Base-by-base conservation (phyloP, 2,797 vertebrate genomes). In the Cuculus canorus region DNA sequence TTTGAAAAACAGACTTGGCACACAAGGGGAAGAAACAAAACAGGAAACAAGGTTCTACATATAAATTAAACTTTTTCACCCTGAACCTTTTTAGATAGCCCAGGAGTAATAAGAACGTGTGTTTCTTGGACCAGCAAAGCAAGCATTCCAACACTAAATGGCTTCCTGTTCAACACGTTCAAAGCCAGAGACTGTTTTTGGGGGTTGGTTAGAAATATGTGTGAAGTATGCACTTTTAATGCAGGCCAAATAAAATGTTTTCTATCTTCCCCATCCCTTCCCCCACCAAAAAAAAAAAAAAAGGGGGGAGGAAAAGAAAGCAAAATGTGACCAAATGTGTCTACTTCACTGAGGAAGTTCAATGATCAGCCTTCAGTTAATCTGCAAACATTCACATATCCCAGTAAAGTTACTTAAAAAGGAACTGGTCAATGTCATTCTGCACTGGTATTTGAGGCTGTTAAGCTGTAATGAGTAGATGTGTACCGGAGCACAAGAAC, bases 201-300 rank as follows among this genome's bases (percentile, higher is more conserved):
- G 97, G 97, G 98, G 98, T 98, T 98, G 98, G 98, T 99, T 98
- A 98, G 98, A 98, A 98, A 97, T 98, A 98, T 98, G 98, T 98
- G 98, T 98, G 97, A 98, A 98, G 96, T 97, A 97, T 98, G 97
- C 95, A 95, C 97, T 99, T 98, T 99, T 97, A 99, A 98, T 98
- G 91, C 70, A 87, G 97, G 98, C 99, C 99, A 99, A 99, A 96
- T 97, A 97, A 99, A 99, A 99, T 98, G 98, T 99, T 99, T 98
- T 98, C 96, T 97, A 97, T 98, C 95, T 88, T 75, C 68, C 79
- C 80, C 39, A 39, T 24, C 82, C 81, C 45, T 25, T 64, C 60
- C 90, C 53, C 79, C 77, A 48, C 54, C 59, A 75, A 30, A 65
- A 76, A 86, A 25, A 86, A 90, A 97, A 94, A 88, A 90, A 88